A percentile compares a stretch with the other conserved stretches of the same genome.
phyloP scores from a whole-genome alignment of 2,888 invertebrate species.

The Chrysolina americana region DNA sequence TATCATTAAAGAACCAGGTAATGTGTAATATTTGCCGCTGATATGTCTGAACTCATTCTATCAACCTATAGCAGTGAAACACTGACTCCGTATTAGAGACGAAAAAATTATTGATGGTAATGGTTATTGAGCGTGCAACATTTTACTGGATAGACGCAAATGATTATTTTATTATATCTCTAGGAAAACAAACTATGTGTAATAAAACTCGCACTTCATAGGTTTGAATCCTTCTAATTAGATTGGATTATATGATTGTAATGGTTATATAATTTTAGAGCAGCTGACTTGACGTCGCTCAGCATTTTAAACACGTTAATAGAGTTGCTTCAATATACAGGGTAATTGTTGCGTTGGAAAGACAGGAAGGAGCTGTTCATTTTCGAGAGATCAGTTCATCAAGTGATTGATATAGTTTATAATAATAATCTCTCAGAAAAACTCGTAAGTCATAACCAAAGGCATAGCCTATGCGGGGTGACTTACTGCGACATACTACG shows the following conservation, averaged over 20 bases:
- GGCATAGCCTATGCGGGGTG: too few relatives aligned
- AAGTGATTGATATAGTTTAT: background rate
- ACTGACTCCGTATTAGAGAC: background rate
- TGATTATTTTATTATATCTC: background rate
- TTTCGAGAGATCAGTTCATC: too few relatives aligned
- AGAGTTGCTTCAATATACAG: background rate
- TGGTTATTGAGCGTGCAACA: background rate
- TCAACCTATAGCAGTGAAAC: background rate
- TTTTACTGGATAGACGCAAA: background rate
- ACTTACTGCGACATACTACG: too few relatives aligned
- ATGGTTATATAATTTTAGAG: background rate
- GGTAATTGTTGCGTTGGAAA: too few relatives aligned
- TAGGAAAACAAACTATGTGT: background rate
- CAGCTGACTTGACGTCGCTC: background rate
- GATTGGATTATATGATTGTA: background rate
- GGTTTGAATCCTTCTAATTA: conserved; percentile 14
- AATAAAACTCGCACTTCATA: background rate
- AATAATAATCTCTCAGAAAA: too few relatives aligned
- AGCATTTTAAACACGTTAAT: background rate
- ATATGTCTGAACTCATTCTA: background rate
- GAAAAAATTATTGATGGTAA: background rate
- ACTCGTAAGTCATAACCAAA: too few relatives aligned
- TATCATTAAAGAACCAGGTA: background rate
- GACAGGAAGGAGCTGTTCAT: too few relatives aligned
- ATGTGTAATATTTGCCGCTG: background rate